A percentile compares a stretch with the other conserved stretches of the same genome.
These are phyloP conservation scores for Dendrolimus houi DNA, from an alignment of 2,888 invertebrate genomes.

Conservation along the genomic window DNA sequence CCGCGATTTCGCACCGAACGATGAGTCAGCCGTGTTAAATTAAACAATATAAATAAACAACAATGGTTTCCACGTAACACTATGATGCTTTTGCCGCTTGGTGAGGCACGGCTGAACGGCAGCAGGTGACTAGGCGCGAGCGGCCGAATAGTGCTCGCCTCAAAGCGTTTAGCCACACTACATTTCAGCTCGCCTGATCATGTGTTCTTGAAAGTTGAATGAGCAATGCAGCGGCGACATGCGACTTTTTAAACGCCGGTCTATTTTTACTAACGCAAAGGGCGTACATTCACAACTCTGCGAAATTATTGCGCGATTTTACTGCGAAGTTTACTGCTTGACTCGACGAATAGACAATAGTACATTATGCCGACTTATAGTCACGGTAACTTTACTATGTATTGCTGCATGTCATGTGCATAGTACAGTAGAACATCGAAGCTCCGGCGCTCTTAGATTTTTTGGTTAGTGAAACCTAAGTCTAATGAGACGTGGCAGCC, in stretches of 20 bases:
- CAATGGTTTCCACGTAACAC: not conserved
- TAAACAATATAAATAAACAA: conserved; percentile 4
- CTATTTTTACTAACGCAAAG: not conserved
- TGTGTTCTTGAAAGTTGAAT: not conserved
- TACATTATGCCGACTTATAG: too few relatives aligned
- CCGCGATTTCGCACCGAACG: not conserved
- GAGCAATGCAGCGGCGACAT: not conserved
- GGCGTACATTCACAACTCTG: not conserved
- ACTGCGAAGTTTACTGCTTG: too few relatives aligned
- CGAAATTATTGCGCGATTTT: too few relatives aligned
- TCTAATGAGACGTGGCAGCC: too few relatives aligned
- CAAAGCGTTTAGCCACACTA: too few relatives aligned
- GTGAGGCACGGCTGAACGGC: conserved; percentile 33
- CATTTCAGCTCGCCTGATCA: not conserved
- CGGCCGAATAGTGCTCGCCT: not conserved
- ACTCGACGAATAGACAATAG: too few relatives aligned
- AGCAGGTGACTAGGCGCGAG: conserved; percentile 29
- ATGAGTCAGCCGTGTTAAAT: conserved; percentile 4
- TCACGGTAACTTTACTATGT: too few relatives aligned
- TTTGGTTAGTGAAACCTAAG: too few relatives aligned
- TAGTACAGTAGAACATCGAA: too few relatives aligned
- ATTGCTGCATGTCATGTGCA: too few relatives aligned
- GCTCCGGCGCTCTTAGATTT: too few relatives aligned
- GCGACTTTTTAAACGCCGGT: not conserved
- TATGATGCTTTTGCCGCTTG: conserved; percentile 1